phyloP scores from a whole-genome alignment of 2,888 invertebrate genomes.

The Xestia ashworthii region DNA sequence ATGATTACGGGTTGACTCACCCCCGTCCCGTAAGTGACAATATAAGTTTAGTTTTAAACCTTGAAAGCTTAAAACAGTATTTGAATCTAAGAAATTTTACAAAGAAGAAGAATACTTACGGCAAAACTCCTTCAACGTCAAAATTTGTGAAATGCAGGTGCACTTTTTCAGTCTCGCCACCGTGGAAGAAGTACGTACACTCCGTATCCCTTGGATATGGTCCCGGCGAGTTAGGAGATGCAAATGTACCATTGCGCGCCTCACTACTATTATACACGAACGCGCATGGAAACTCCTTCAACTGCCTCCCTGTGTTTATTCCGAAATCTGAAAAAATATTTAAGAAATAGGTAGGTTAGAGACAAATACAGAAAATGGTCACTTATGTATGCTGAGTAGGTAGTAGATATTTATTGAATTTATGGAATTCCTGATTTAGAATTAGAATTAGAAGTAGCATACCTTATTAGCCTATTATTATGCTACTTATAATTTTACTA shows the following conservation, averaged over 20 bases:
- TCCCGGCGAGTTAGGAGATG: constrained; percentile 97
- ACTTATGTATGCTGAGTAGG: neutral
- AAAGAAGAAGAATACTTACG: constrained; percentile 92
- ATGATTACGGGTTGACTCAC: too few species aligned
- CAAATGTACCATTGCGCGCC: constrained; percentile 94
- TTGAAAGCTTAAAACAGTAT: too few species aligned
- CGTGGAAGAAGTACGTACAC: constrained; percentile 97
- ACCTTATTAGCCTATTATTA: neutral
- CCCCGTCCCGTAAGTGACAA: too few species aligned
- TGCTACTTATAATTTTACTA: neutral
- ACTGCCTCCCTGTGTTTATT: constrained; percentile 95
- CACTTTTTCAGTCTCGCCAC: constrained; percentile 94
- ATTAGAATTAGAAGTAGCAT: neutral
- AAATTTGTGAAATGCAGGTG: constrained; percentile 97
- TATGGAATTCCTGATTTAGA: neutral
- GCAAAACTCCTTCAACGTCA: constrained; percentile 98
- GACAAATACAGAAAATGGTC: neutral
- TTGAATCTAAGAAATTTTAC: neutral
- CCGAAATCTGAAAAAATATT: constrained; percentile 94
- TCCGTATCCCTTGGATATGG: constrained; percentile 97
- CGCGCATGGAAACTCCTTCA: constrained; percentile 95
- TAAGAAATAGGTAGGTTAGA: neutral
- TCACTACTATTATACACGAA: constrained; percentile 97
- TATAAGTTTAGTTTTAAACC: too few species aligned
- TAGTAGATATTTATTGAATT: neutral